Conservation (phyloP, 2,888 invertebrate species). For the Pilophorus perplexus region DNA sequence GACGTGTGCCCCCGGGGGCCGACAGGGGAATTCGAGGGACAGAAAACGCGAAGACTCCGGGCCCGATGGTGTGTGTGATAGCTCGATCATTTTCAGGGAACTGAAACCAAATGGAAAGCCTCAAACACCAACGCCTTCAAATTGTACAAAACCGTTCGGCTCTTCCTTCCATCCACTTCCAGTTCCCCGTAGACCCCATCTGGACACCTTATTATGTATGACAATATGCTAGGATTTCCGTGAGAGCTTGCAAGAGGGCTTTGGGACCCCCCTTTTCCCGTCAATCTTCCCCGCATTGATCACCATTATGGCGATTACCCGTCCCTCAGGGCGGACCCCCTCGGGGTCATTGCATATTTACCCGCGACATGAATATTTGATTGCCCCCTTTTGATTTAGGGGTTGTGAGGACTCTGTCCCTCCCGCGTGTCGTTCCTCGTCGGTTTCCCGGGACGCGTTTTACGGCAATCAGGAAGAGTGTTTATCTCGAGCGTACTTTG, state of each 20-base stretch:
- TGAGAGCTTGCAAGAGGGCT: conserved; percentile 24
- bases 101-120: too few relatives aligned
- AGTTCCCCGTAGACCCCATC: too few relatives aligned
- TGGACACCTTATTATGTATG: conserved; percentile 37
- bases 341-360: conserved; percentile 36
- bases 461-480: too few relatives aligned
- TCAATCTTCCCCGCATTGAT: conserved; percentile 32
- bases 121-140: too few relatives aligned
- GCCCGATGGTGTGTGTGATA: too few relatives aligned
- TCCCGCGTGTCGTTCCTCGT: conserved; percentile 15
- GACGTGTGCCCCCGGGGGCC: conserved; percentile 4
- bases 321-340: conserved; percentile 29
- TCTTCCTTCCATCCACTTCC: too few relatives aligned
- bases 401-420: conserved; percentile 33
- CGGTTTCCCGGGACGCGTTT: too few relatives aligned
- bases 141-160: too few relatives aligned
- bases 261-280: conserved; percentile 5
- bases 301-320: conserved; percentile 37
- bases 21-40: background rate
- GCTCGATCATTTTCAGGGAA: too few relatives aligned
- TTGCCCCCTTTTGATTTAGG: conserved; percentile 37
- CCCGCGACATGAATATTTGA: conserved; percentile 34
- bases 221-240: conserved; percentile 31
- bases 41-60: conserved; percentile 3
- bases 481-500: too few relatives aligned